These are phyloP conservation scores for Pyrrhia umbra DNA, from an alignment of 2,888 invertebrate species.

Conservation along the genomic window DNA sequence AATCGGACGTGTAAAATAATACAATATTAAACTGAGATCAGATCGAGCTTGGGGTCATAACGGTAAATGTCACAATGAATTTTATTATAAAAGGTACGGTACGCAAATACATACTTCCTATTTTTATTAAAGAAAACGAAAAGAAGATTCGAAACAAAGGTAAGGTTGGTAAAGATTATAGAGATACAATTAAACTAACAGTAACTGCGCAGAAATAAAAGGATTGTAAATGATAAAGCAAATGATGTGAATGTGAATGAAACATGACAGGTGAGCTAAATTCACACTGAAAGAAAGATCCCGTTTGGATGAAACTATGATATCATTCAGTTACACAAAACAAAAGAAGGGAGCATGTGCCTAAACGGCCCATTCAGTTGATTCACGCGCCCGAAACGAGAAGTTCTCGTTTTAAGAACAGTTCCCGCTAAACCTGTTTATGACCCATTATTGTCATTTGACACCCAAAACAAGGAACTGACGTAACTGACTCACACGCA, in stretches of 20 bases:
- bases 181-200: not conserved
- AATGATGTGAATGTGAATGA: slow-evolving; percentile 6
- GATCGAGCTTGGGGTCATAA: slow-evolving; percentile 66
- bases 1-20: slow-evolving; percentile 65
- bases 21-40: slow-evolving; percentile 35
- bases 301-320: not conserved
- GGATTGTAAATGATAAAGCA: not conserved
- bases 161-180: too few species aligned
- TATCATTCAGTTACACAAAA: slow-evolving; percentile 11
- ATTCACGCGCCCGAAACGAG: slow-evolving; percentile 40
- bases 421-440: slow-evolving; percentile 69
- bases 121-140: too few species aligned
- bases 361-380: slow-evolving; percentile 40
- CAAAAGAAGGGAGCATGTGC: slow-evolving; percentile 6
- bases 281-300: not conserved
- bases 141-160: too few species aligned
- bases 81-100: slow-evolving; percentile 39
- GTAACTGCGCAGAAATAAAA: not conserved
- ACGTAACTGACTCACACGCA: slow-evolving; percentile 62
- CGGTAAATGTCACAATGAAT: slow-evolving; percentile 49
- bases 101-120: too few species aligned
- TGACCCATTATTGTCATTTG: slow-evolving; percentile 70
- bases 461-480: slow-evolving; percentile 72
- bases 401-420: slow-evolving; percentile 48
- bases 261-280: not conserved